These are phyloP conservation scores for Galbula dea DNA, from an alignment of 2,113 vertebrate genomes.

Conservation along the genomic window DNA sequence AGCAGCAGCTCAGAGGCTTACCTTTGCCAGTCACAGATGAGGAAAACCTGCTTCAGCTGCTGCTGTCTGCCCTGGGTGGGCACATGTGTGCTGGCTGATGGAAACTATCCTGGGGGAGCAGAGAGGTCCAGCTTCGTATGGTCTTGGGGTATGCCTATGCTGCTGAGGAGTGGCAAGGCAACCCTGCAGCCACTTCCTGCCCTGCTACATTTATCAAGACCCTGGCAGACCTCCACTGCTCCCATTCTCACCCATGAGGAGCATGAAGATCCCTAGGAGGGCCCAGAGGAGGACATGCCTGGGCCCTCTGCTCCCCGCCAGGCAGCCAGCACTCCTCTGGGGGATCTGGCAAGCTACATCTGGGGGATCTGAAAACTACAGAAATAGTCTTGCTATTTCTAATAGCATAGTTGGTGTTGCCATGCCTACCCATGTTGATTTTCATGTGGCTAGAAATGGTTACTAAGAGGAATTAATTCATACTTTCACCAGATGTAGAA, in stretches of 20 bases:
- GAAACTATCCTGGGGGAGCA: accelerated
- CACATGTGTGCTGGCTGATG: not conserved
- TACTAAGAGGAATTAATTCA: no score
- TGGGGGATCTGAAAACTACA: not conserved
- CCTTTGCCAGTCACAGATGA: not conserved
- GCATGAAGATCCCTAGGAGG: not conserved
- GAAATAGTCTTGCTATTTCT: not conserved
- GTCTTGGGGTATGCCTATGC: not conserved
- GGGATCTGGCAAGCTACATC: no score
- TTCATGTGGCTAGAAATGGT: no score
- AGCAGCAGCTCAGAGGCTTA: not conserved
- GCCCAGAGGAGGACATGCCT: not conserved
- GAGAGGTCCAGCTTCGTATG: not conserved
- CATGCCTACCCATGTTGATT: no score
- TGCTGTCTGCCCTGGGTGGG: not conserved
- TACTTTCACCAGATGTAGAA: no score
- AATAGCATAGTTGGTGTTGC: no score
- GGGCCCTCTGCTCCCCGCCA: no score
- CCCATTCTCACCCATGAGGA: not conserved
- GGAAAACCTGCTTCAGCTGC: not conserved
- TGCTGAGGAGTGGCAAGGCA: no score
- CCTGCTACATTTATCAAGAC: no score
- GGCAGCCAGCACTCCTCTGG: no score
- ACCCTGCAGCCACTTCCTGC: no score
- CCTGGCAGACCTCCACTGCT: no score